Evolutionary conservation across 2,888 invertebrate species (phyloP).

Genomic region (Heteromurus nitidus): DNA sequence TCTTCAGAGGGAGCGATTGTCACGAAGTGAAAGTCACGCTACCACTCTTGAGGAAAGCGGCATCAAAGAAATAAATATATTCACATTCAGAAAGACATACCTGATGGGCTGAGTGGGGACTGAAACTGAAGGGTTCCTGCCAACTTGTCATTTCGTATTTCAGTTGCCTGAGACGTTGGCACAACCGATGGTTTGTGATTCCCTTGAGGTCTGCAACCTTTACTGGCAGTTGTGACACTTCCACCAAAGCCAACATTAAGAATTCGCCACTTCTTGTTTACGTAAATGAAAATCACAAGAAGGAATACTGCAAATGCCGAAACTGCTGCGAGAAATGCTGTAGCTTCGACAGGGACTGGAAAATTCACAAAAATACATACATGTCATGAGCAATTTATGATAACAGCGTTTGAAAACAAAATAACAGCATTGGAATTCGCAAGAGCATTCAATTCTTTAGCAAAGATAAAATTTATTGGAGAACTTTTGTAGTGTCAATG

Average conservation of each 20-base stretch:
- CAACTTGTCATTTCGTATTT: slow-evolving; percentile 35
- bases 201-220: slow-evolving; percentile 26
- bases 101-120: slow-evolving; percentile 35
- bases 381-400: too few species aligned
- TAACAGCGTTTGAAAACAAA: too few species aligned
- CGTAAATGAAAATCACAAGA: slow-evolving; percentile 89
- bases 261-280: slow-evolving; percentile 84
- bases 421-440: too few species aligned
- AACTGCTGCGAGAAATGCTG: slow-evolving; percentile 91
- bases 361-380: too few species aligned
- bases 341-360: slow-evolving; percentile 85
- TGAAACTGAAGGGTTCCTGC: slow-evolving; percentile 31
- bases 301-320: slow-evolving; percentile 89
- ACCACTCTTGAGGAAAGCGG: too few species aligned
- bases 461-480: too few species aligned
- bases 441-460: too few species aligned
- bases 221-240: not conserved
- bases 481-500: too few species aligned
- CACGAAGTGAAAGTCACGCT: too few species aligned
- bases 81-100: slow-evolving; percentile 11
- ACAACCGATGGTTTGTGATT: slow-evolving; percentile 34
- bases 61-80: not conserved
- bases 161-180: slow-evolving; percentile 36
- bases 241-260: slow-evolving; percentile 68
- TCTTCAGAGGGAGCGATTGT: too few species aligned